phyloP scores from a whole-genome alignment of 2,888 invertebrate genomes.

The Nesidiocoris tenuis region DNA sequence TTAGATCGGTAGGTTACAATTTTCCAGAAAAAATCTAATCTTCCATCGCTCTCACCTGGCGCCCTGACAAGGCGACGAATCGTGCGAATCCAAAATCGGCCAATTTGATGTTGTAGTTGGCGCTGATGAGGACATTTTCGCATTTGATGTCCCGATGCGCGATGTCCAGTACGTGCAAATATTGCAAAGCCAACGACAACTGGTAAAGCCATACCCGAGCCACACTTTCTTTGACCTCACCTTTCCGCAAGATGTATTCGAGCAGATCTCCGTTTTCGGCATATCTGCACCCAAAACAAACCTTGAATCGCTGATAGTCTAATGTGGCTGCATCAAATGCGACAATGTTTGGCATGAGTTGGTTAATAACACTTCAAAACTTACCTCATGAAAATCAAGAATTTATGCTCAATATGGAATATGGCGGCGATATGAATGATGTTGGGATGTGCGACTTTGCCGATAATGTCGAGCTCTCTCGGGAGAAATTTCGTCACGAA shows the following conservation, averaged over 20 bases:
- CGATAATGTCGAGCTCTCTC: slow-evolving; percentile 74
- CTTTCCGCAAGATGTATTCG: slow-evolving; percentile 69
- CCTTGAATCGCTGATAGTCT: too few species aligned
- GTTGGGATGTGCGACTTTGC: slow-evolving; percentile 74
- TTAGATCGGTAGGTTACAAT: too few species aligned
- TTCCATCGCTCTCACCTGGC: too few species aligned
- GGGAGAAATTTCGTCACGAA: slow-evolving; percentile 79
- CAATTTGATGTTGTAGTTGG: slow-evolving; percentile 73
- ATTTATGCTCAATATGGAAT: slow-evolving; percentile 68
- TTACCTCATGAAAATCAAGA: slow-evolving; percentile 73
- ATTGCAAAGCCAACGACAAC: slow-evolving; percentile 66
- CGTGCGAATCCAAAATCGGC: slow-evolving; percentile 80
- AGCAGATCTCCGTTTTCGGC: slow-evolving; percentile 79
- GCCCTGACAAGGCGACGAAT: slow-evolving; percentile 26
- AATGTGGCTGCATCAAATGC: too few species aligned
- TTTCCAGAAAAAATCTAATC: too few species aligned
- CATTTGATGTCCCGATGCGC: slow-evolving; percentile 81
- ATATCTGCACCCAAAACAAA: slow-evolving; percentile 49
- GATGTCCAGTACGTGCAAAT: slow-evolving; percentile 71
- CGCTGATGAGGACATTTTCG: slow-evolving; percentile 73
- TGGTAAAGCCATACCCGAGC: slow-evolving; percentile 71
- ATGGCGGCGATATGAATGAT: slow-evolving; percentile 75
- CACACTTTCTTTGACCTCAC: slow-evolving; percentile 67
- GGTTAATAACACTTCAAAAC: too few species aligned
- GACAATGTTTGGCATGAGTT: too few species aligned